Conservation (phyloP, 1,140 invertebrate genomes). For the Calycopis cecrops region DNA sequence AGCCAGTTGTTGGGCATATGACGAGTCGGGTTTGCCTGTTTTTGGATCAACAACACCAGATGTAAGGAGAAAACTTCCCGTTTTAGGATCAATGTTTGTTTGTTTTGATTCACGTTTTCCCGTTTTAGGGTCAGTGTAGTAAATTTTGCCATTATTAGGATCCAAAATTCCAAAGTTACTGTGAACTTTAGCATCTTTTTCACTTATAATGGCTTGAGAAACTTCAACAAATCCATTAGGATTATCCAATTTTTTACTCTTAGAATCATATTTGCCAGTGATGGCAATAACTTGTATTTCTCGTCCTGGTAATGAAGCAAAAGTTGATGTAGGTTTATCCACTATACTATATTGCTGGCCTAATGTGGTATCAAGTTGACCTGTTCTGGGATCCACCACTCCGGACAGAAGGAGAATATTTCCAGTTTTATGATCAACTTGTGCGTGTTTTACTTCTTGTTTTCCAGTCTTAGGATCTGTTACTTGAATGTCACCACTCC, state of each 20-base stretch:
- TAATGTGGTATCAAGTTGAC: conserved; percentile 69
- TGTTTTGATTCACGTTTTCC: conserved; percentile 78
- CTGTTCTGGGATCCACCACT: conserved; percentile 74
- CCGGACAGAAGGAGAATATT: conserved; percentile 75
- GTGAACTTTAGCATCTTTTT: conserved; percentile 77
- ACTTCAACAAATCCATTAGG: conserved; percentile 76
- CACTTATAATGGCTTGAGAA: conserved; percentile 60
- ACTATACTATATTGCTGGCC: conserved; percentile 77
- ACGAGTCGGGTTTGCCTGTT: conserved; percentile 77
- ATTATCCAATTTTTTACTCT: conserved; percentile 74
- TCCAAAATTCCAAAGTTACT: conserved; percentile 79
- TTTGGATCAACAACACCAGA: conserved; percentile 78
- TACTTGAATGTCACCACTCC: conserved; percentile 73
- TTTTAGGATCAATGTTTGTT: conserved; percentile 76
- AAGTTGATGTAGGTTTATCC: conserved; percentile 77
- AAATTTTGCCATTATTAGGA: conserved; percentile 78
- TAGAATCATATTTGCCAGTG: conserved; percentile 75
- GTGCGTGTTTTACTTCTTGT: conserved; percentile 70
- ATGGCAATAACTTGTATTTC: conserved; percentile 75
- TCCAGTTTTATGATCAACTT: conserved; percentile 75
- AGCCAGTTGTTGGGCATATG: conserved; percentile 78
- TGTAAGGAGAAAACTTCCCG: conserved; percentile 76
- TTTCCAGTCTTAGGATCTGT: conserved; percentile 76
- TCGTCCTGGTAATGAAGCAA: conserved; percentile 73
- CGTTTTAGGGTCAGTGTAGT: conserved; percentile 78